Evolutionary conservation across 2,797 vertebrate genomes (phyloP).

Genomic region (Manis crassicaudata): DNA sequence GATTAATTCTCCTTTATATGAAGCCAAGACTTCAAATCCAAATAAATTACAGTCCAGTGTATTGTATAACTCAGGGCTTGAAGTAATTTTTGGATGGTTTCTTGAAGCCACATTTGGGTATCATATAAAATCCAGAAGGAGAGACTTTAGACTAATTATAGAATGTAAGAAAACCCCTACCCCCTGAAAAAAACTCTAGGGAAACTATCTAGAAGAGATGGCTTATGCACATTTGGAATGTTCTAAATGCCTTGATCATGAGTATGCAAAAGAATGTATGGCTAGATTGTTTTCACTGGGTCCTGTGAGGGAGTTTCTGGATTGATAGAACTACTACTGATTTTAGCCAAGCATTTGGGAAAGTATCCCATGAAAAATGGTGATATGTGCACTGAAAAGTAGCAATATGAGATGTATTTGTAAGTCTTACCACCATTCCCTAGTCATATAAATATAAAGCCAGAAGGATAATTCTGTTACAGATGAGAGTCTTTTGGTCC

Average conservation of each 20-base stretch:
- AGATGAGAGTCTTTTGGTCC: background rate
- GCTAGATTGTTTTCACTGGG: background rate
- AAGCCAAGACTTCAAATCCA: conserved; percentile 21
- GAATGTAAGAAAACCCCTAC: background rate
- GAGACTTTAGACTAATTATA: background rate
- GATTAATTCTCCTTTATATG: conserved; percentile 8
- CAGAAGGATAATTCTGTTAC: background rate
- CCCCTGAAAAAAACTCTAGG: background rate
- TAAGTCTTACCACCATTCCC: background rate
- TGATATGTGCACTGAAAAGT: background rate
- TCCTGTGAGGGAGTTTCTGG: background rate
- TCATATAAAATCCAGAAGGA: background rate
- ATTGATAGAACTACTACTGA: background rate
- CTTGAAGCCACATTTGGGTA: background rate
- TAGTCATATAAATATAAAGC: background rate
- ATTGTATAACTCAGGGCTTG: background rate
- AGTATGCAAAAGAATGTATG: background rate
- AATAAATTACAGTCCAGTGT: background rate
- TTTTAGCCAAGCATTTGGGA: background rate
- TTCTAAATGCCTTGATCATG: background rate
- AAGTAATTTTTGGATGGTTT: conserved; percentile 39
- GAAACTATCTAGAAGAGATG: background rate
- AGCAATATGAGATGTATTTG: background rate
- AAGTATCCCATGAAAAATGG: background rate
- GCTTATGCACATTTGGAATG: background rate